Conservation (phyloP, 2,888 invertebrate species). For the Drosophila pseudotalamancana region DNA sequence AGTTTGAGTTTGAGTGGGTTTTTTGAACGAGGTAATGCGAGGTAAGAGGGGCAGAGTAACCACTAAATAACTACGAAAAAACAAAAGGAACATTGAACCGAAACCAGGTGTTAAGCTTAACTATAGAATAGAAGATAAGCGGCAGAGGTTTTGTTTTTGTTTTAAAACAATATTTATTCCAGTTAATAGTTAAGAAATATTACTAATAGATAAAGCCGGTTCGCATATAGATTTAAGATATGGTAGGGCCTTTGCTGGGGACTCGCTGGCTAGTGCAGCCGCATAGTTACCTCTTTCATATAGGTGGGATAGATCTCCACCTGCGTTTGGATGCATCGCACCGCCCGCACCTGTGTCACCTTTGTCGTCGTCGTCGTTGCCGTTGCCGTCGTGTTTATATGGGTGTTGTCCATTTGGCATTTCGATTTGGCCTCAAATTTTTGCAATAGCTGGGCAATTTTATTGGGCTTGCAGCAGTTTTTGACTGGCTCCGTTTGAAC, state of each 20-base stretch:
- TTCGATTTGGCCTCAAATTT: conserved; percentile 79
- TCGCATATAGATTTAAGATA: conserved; percentile 17
- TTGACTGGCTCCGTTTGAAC: conserved; percentile 1
- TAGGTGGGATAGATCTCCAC: conserved; percentile 84
- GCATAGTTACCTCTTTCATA: conserved; percentile 84
- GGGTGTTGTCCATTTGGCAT: conserved; percentile 9
- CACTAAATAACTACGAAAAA: conserved; percentile 15
- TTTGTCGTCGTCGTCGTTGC: conserved; percentile 44
- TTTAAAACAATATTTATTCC: conserved; percentile 51
- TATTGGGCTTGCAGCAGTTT: conserved; percentile 61
- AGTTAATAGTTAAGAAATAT: conserved; percentile 67
- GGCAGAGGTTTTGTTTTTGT: conserved; percentile 12
- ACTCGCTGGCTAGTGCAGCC: conserved; percentile 67
- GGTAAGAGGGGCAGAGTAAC: conserved; percentile 5
- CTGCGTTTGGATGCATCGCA: conserved; percentile 82
- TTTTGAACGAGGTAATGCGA: conserved; percentile 13
- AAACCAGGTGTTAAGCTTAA: conserved; percentile 51
- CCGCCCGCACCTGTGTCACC: conserved; percentile 80
- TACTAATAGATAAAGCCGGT: conserved; percentile 38
- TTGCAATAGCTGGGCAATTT: conserved; percentile 79
- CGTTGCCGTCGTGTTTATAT: conserved; percentile 18
- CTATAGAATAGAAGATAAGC: conserved; percentile 32
- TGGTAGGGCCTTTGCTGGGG: conserved; percentile 20
- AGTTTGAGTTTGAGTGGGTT: conserved; percentile 11
- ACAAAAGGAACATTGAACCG: conserved; percentile 21